These are phyloP conservation scores for Todiramphus saurophagus DNA, from an alignment of 2,113 vertebrate genomes.

Conservation along the genomic window DNA sequence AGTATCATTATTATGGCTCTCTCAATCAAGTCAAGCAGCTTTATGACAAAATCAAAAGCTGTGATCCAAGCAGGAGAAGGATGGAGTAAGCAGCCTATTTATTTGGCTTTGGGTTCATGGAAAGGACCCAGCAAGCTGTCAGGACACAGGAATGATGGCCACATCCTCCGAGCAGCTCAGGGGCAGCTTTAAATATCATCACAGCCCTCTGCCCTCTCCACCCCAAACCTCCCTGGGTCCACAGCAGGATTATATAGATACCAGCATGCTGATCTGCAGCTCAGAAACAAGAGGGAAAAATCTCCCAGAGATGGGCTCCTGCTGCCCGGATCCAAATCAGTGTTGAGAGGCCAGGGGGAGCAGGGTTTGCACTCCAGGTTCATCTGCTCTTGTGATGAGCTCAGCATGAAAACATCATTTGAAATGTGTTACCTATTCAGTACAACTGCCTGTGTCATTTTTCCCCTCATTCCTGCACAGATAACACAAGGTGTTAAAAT, in stretches of 20 bases:
- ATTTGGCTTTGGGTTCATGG: neutral
- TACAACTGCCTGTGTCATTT: neutral
- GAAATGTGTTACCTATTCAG: neutral
- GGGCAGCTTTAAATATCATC: neutral
- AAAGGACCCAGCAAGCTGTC: neutral
- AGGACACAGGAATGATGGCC: neutral
- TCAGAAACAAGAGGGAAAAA: neutral
- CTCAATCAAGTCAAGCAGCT: constrained; percentile 60
- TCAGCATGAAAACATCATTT: neutral
- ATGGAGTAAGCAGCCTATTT: constrained; percentile 16
- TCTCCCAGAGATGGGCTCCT: neutral
- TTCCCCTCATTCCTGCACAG: neutral
- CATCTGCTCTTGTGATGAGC: neutral
- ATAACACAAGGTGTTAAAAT: neutral
- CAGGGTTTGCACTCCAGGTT: neutral
- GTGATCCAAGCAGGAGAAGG: constrained; percentile 39
- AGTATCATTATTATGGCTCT: neutral
- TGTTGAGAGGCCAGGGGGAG: neutral
- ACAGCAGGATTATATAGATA: neutral
- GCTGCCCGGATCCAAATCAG: neutral
- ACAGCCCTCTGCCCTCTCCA: neutral
- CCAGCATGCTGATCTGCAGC: neutral
- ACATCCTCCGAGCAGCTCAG: neutral
- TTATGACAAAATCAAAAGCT: constrained; percentile 69
- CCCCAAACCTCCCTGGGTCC: neutral